Conservation (phyloP, 2,113 vertebrate genomes). For the Spheniscus mendiculus region DNA sequence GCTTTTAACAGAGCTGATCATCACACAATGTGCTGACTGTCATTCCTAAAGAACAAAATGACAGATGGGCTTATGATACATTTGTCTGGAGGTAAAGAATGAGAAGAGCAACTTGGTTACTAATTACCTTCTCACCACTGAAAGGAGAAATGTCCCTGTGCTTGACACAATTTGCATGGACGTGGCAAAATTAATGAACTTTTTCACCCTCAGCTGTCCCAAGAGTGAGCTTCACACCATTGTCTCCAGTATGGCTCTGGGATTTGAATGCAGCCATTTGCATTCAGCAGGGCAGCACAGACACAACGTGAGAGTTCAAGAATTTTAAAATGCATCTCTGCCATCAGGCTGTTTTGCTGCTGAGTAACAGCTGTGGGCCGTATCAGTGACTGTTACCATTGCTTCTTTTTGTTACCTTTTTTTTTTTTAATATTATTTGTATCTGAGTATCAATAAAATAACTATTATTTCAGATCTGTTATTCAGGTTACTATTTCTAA, state of each 20-base stretch:
- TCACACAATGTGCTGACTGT: constrained; percentile 7
- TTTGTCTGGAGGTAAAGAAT: neutral
- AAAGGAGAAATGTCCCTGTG: neutral
- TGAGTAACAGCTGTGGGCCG: neutral
- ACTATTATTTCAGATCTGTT: neutral
- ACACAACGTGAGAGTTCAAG: neutral
- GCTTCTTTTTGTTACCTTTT: neutral
- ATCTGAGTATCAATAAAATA: neutral
- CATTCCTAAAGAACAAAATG: constrained; percentile 47
- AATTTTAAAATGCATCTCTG: neutral
- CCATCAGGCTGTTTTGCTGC: neutral
- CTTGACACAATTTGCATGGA: neutral
- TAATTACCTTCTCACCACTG: constrained; percentile 6
- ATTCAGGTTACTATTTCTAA: neutral
- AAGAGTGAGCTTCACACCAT: neutral
- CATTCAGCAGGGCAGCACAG: neutral
- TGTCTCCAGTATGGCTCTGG: neutral
- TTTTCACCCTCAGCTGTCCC: neutral
- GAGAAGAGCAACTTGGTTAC: neutral
- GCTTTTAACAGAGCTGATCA: constrained; percentile 29
- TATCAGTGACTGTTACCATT: neutral
- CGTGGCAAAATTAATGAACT: neutral
- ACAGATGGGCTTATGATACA: constrained; percentile 10
- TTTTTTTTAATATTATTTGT: neutral
- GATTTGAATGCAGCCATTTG: neutral